Base-by-base conservation (phyloP, 2,888 invertebrate genomes). In the Pristionchus exspectatus region DNA sequence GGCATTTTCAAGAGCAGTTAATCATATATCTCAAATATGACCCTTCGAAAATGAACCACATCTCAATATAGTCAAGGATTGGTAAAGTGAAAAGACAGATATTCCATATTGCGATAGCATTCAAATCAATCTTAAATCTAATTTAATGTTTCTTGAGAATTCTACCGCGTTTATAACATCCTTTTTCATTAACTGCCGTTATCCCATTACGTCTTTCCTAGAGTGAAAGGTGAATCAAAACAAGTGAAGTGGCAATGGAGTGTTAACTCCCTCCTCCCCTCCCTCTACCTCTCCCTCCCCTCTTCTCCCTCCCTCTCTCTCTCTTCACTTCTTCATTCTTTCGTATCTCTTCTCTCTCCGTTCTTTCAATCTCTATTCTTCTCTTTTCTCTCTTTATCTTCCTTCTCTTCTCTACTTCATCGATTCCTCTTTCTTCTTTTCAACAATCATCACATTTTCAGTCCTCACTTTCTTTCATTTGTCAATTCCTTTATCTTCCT, bases 311-410 rank as follows among this genome's bases (percentile, higher is more conserved):
- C 44, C 4, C 44, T 9, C 44, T 50, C 44, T 50, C 44, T 9
- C 59, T 59, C 72, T 27, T 72, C 90, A 89, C 90, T 87, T 89
- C 89, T 87, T 89, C 89, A 84, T 89, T 90, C 88, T 84, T 84
- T 63, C 81, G 69, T 87, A 30, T 63, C 56, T 54, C 59, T 89
- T 74, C 77, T 50, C 86, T 88, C 81, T 59, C 81, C 77, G 72
- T 54, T 38, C 87, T 89, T 38, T 81, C 81, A 38, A 33, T 81
- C 81, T 24, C 38, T n/a, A 21, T 38, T 24, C 38, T 24, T 81
- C 81, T 74, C 89, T 74, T 63, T 38, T 88, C 89, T 50, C 87
- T 83, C 56, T 21, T 33, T 14, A 50, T 89, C 63, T 81, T 69
- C 38, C 85, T 83, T 77, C 30, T 66, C 54, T 87, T 83, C 86